Evolutionary conservation across 2,113 vertebrate species (phyloP).

Genomic region (Pithys albifrons): DNA sequence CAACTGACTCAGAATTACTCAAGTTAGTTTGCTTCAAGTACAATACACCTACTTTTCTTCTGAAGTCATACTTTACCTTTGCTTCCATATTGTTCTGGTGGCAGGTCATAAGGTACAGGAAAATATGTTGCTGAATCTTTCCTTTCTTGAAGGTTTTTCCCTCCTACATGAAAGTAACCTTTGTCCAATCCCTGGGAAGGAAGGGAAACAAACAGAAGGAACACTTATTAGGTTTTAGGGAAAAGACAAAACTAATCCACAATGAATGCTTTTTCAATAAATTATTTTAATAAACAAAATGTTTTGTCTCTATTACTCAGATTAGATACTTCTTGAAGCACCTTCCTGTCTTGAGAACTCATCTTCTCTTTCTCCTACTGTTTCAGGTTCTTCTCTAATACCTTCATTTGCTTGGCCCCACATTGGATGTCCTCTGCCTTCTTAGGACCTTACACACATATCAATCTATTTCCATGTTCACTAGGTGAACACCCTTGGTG

Average conservation of each 20-base stretch:
- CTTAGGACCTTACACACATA: neutral
- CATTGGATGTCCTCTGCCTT: neutral
- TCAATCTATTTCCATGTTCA: neutral
- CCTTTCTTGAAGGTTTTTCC: constrained; percentile 71
- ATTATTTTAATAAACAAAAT: neutral
- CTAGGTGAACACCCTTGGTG: neutral
- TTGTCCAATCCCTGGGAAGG: constrained; percentile 68
- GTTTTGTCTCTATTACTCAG: neutral
- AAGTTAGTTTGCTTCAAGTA: neutral
- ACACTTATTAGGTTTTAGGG: neutral
- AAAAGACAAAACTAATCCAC: neutral
- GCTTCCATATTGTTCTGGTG: constrained; percentile 83
- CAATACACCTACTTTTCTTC: neutral
- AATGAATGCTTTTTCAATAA: neutral
- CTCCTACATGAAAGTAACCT: constrained; percentile 79
- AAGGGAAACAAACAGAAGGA: neutral
- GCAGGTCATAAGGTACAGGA: constrained; percentile 93
- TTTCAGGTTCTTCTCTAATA: neutral
- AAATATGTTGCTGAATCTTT: constrained; percentile 74
- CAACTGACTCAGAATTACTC: neutral
- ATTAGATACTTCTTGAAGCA: neutral
- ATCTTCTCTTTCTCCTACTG: neutral
- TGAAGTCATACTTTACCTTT: constrained; percentile 81
- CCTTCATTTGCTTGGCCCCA: neutral
- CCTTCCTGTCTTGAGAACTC: neutral